phyloP scores from a whole-genome alignment of 2,888 invertebrate genomes.

The Perizoma affinitatum region DNA sequence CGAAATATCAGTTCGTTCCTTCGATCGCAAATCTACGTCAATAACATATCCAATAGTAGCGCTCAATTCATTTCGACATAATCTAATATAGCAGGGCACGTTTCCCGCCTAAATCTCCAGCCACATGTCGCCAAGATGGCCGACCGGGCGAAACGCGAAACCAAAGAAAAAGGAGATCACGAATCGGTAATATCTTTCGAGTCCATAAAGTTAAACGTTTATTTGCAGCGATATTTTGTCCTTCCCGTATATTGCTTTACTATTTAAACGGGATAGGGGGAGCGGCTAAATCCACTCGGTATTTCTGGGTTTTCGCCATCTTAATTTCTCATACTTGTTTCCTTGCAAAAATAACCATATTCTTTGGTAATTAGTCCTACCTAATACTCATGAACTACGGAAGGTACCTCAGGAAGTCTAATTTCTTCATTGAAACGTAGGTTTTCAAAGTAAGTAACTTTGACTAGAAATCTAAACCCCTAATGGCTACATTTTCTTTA shows the following conservation, averaged over 20 bases:
- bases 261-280: conserved; percentile 57
- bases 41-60: conserved; percentile 84
- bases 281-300: conserved; percentile 44
- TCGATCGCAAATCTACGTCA: conserved; percentile 84
- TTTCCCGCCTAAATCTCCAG: conserved; percentile 83
- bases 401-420: too few species aligned
- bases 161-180: conserved; percentile 84
- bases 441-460: conserved; percentile 3
- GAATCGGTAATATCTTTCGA: conserved; percentile 84
- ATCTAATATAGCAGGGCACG: conserved; percentile 83
- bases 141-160: conserved; percentile 76
- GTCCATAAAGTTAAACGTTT: conserved; percentile 84
- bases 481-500: conserved; percentile 23
- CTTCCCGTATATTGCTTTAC: conserved; percentile 81
- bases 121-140: conserved; percentile 85
- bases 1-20: conserved; percentile 84
- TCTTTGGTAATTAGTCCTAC: too few species aligned
- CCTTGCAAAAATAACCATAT: too few species aligned
- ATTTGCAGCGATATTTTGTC: conserved; percentile 84
- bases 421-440: conserved; percentile 8
- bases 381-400: too few species aligned
- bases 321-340: too few species aligned
- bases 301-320: not conserved
- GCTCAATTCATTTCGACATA: conserved; percentile 84
- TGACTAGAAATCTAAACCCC: conserved; percentile 2